Base-by-base conservation (phyloP, 2,113 vertebrate genomes). In the Acanthochromis polyacanthus region DNA sequence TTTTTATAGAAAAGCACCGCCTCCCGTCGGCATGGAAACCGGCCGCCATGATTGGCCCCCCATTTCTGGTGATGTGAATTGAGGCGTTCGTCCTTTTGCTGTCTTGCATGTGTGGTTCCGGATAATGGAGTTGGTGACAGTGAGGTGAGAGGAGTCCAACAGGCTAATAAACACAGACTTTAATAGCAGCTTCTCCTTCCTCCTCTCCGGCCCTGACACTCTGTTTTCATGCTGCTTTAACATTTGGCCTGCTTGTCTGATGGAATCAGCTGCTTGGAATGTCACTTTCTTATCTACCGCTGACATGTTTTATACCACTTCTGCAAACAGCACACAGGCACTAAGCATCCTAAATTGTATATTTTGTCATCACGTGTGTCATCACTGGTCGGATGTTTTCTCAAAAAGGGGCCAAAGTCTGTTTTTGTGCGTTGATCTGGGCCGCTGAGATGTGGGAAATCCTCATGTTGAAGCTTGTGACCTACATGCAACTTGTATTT, bases 11-110 rank as follows among this genome's bases (percentile, higher is more conserved):
- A 87, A 79, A 66, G 75, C 51, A 66, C 82, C 28, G 57, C 81
- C 85, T 87, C 71, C 15, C 0, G 75, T 94, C 63, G 78, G 83
- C 90, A 92, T 94, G 88, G 90, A 77, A 92, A 94, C 91, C 38
- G 12, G 52, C 66, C 28, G 17, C 78, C 71, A 58, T 82, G 85
- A 92, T 89, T 85, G 68, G 64, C 58, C 83, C 64, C 40, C 10
- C 28, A 63, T 72, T 82, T 66, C 65, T 80, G 28, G 50, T 50
- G 75, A 61, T 59, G 59, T 78, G 63, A 88, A 85, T 50, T 20
- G 19, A 73, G 56, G 51, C 76, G 23, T 78, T 71, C 46, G 80
- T 83, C 58, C 51, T 51, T 60, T 79, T 74, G 19, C 76, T 45
- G 71, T 84, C 78, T 53, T 30, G 32, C 23, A 17, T 75, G 58